Base-by-base conservation (phyloP, 2,888 invertebrate genomes). In the Drosophila meridiana region DNA sequence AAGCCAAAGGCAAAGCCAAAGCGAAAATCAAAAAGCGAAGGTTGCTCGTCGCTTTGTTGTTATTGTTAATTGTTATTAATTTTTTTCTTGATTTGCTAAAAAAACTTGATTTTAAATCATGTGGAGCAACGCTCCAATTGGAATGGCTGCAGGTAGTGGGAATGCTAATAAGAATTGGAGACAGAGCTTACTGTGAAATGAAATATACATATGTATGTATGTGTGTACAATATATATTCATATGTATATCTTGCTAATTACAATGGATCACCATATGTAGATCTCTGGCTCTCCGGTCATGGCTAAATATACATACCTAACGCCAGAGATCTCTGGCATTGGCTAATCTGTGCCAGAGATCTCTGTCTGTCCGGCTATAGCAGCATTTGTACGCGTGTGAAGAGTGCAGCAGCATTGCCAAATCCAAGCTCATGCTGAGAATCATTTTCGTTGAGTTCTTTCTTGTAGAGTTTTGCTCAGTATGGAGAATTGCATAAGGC, bases 51-150 rank as follows among this genome's bases (percentile, higher is more conserved):
- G 63, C 40, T 73, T 61, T 64, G 34, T 56, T 71, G 53, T 69
- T 62, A 59, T 69, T 86, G 83, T 71, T 87, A 87, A 85, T 87
- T 85, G 78, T 70, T 69, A 79, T 80, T 73, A 66, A 76, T 79
- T 61, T 64, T 57, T 56, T 57, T 67, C 38, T 40, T 45, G 34
- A 53, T 42, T 48, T 55, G 43, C 43, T 52, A 20, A 52, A 50
- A 52, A 65, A 55, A 57, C 38, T 65, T n/a, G 71, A 57, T 42
- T 64, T 50, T 52, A 11, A 43, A 55, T 48, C 32, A 52, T 43
- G 30, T 43, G 1, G 28, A 50, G 50, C 36, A 14, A 36, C 50
- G 20, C 20, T 34, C n/a, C 36, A 28, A 53, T 56, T 67, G 20
- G 56, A 56, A 11, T 43, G 34, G n/a, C 34, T 48, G 5, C 48